Evolutionary conservation across 2,797 vertebrate species (phyloP).

Genomic region (Paedocypris micromegethes): DNA sequence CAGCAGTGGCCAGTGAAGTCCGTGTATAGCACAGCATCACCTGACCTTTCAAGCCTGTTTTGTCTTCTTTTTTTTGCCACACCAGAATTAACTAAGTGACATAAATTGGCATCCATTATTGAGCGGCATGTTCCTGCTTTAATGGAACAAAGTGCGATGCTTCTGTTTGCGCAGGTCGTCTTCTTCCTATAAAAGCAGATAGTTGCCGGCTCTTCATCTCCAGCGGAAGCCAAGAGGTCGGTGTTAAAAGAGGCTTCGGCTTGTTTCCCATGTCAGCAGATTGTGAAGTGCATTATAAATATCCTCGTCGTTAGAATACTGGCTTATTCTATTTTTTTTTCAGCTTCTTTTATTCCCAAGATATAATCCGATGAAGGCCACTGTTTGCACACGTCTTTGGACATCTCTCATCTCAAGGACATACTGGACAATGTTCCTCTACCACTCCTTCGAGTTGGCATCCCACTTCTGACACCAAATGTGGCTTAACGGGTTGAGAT

Average conservation of each 20-base stretch:
- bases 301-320: neutral
- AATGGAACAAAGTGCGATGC: conserved; percentile 53
- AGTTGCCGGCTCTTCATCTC: neutral
- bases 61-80: conserved; percentile 42
- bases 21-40: conserved; percentile 5
- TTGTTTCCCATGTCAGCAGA: conserved; percentile 44
- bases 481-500: too few relatives aligned
- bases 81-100: conserved; percentile 49
- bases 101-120: conserved; percentile 53
- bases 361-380: too few relatives aligned
- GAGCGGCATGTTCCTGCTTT: conserved; percentile 38
- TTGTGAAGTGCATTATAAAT: conserved; percentile 42
- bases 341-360: too few relatives aligned
- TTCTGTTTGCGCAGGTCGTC: conserved; percentile 27
- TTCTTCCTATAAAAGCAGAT: conserved; percentile 38
- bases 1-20: conserved; percentile 7
- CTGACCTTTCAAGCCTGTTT: conserved; percentile 43
- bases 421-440: too few relatives aligned
- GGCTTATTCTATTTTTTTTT: too few relatives aligned
- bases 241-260: conserved; percentile 4
- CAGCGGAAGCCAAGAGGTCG: conserved; percentile 28
- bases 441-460: too few relatives aligned
- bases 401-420: too few relatives aligned
- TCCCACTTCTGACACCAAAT: too few relatives aligned
- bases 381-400: too few relatives aligned